phyloP scores from a whole-genome alignment of 2,888 invertebrate species.

The Pollenia angustigena region DNA sequence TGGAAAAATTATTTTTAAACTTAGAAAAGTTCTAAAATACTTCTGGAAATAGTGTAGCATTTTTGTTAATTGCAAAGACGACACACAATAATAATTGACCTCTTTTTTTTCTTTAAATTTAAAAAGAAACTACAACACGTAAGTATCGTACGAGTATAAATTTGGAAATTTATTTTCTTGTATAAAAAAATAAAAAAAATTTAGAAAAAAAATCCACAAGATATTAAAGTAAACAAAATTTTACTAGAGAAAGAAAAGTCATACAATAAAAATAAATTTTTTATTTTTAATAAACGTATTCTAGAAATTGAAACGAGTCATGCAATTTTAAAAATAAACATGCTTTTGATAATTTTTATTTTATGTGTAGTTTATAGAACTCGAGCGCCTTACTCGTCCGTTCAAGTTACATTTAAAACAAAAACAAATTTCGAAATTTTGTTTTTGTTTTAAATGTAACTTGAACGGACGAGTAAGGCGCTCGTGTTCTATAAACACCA shows the following conservation, averaged over 20 bases:
- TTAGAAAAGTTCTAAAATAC: neutral
- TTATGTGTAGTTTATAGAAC: too few species aligned
- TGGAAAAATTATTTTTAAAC: neutral
- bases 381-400: too few species aligned
- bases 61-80: neutral
- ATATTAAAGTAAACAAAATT: neutral
- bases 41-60: neutral
- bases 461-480: too few species aligned
- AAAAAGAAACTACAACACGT: neutral
- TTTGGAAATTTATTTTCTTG: constrained; percentile 3
- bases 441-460: too few species aligned
- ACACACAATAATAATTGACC: constrained; percentile 24
- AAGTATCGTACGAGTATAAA: neutral
- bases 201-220: neutral
- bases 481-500: too few species aligned
- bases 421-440: too few species aligned
- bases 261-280: neutral
- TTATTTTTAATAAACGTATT: neutral
- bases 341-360: neutral
- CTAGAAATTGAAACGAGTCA: neutral
- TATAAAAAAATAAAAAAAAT: neutral
- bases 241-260: neutral
- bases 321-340: constrained; percentile 34
- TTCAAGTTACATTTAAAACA: too few species aligned
- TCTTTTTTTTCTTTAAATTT: neutral